Conservation (phyloP, 2,797 vertebrate genomes). For the Sitta carolinensis region DNA sequence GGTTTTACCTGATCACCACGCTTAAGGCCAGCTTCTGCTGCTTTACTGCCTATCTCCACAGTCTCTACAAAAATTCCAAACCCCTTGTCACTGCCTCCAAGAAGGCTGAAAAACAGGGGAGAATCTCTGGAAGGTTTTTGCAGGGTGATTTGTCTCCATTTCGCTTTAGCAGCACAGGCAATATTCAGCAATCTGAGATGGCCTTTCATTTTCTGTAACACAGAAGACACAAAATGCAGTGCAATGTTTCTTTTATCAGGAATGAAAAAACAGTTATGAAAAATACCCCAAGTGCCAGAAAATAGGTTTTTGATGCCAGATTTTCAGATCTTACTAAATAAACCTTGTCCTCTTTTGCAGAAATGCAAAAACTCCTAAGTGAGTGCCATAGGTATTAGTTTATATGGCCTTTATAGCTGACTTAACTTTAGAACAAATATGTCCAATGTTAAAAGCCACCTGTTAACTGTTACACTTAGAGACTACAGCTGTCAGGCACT, state of each 20-base stretch:
- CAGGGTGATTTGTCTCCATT: conserved; percentile 92
- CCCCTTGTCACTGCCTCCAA: conserved; percentile 90
- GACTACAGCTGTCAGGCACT: not conserved
- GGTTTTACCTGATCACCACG: conserved; percentile 91
- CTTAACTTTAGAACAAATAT: not conserved
- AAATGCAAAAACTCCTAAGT: not conserved
- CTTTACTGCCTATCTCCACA: conserved; percentile 88
- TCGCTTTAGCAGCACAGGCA: conserved; percentile 95
- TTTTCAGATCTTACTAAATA: not conserved
- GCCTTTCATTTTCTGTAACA: conserved; percentile 94
- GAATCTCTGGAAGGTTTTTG: conserved; percentile 91
- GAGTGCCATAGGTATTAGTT: not conserved
- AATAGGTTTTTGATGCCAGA: not conserved
- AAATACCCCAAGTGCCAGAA: not conserved
- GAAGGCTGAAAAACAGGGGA: conserved; percentile 86
- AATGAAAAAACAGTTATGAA: not conserved
- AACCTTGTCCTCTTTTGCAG: not conserved
- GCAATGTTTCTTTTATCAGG: not conserved
- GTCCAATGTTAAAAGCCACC: not conserved
- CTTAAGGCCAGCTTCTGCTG: conserved; percentile 91
- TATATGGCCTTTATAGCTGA: not conserved
- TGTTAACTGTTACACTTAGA: not conserved
- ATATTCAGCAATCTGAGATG: conserved; percentile 95
- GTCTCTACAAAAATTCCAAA: conserved; percentile 94
- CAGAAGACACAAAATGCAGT: not conserved